Conservation (phyloP, 2,888 invertebrate genomes). For the Bunonema sp. region DNA sequence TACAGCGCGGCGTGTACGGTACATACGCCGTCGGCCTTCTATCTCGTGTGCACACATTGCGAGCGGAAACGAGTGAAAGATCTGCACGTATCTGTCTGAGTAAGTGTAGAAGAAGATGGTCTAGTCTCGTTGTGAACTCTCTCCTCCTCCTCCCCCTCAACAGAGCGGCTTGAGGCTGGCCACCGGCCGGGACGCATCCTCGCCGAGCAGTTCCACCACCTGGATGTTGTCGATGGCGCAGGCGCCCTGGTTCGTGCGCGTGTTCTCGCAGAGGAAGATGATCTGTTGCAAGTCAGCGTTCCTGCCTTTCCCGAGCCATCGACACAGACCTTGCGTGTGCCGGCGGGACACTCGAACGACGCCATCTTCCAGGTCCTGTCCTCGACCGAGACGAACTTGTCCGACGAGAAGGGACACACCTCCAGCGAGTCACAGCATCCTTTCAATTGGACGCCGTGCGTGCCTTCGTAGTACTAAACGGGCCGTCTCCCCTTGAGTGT, state of each 20-base stretch:
- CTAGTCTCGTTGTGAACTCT: no score
- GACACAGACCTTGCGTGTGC: constrained; percentile 30
- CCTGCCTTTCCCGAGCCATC: constrained; percentile 2
- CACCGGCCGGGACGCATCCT: no score
- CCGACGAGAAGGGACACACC: constrained; percentile 31
- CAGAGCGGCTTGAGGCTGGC: constrained; percentile 24
- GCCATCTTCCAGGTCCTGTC: constrained; percentile 41
- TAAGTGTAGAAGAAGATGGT: no score
- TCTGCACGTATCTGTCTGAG: no score
- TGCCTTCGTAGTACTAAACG: constrained; percentile 42
- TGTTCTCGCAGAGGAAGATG: constrained; percentile 43
- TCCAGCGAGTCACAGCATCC: constrained; percentile 24
- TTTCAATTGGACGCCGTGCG: constrained; percentile 36
- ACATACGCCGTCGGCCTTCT: no score
- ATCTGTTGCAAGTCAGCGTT: constrained; percentile 14
- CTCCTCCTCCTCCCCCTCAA: no score
- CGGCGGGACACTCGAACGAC: constrained; percentile 33
- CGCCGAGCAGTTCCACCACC: constrained; percentile 25
- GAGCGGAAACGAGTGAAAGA: no score
- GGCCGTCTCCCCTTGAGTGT: no score
- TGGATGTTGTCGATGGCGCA: constrained; percentile 42
- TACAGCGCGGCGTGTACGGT: no score
- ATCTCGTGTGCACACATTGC: no score
- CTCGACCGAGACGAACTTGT: constrained; percentile 38
- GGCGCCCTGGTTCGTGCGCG: constrained; percentile 42